Conservation (phyloP, 1,140 invertebrate species). For the Phymorhynchus buccinoides region DNA sequence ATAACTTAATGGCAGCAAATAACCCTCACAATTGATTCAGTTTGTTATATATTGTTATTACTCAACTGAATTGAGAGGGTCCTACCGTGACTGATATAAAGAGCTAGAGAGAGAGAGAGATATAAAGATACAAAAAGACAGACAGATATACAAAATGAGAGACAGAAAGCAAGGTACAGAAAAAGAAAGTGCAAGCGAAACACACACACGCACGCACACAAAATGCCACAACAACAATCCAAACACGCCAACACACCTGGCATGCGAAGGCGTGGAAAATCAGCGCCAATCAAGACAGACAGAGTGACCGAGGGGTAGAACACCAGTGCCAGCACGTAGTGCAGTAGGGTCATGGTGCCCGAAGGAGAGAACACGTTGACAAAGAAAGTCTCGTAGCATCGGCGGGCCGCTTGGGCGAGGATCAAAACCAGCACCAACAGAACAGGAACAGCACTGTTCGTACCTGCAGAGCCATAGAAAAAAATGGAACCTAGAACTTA, state of each 20-base stretch:
- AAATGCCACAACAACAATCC: neutral
- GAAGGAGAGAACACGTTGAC: constrained; percentile 18
- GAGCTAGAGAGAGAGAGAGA: neutral
- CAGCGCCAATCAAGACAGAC: neutral
- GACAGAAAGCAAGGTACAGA: neutral
- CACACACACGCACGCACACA: neutral
- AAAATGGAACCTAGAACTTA: neutral
- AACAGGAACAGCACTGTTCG: neutral
- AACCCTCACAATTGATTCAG: too few species aligned
- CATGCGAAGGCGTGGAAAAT: neutral
- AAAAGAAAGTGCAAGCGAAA: neutral
- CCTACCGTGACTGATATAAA: neutral
- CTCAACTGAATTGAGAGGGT: too few species aligned
- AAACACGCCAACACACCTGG: neutral
- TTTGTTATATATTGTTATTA: neutral
- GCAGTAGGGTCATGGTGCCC: constrained; percentile 24
- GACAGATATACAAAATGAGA: neutral
- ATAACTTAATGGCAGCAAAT: too few species aligned
- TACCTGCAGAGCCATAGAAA: neutral
- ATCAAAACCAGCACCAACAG: constrained; percentile 37
- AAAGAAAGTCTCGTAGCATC: constrained; percentile 39
- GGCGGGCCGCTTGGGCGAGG: constrained; percentile 30
- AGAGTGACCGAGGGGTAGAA: constrained; percentile 18
- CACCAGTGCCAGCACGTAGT: constrained; percentile 22
- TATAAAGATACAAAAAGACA: constrained; percentile 12